A percentile compares a stretch with the other conserved stretches of the same genome.
Evolutionary conservation across 2,888 invertebrate genomes (phyloP).

Genomic region (Euproctis similis): DNA sequence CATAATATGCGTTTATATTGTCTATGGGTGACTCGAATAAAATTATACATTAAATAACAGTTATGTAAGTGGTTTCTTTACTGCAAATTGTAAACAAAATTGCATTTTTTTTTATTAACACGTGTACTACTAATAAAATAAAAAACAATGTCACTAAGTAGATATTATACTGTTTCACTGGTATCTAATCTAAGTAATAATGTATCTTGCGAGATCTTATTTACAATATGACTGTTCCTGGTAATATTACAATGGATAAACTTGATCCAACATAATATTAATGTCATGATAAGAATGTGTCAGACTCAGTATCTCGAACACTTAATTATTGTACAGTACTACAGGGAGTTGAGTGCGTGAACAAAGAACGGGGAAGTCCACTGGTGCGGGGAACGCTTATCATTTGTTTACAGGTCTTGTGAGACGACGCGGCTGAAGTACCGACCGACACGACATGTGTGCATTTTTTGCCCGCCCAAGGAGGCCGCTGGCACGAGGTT

Average conservation of each 20-base stretch:
- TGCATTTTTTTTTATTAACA: too few relatives aligned
- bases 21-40: too few relatives aligned
- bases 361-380: conserved; percentile 45
- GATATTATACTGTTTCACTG: too few relatives aligned
- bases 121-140: too few relatives aligned
- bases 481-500: conserved; percentile 76
- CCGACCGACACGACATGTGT: conserved; percentile 61
- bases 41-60: too few relatives aligned
- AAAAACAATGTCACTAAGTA: too few relatives aligned
- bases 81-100: too few relatives aligned
- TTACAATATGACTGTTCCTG: background rate
- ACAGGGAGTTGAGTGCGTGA: conserved; percentile 41
- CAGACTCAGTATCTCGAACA: too few relatives aligned
- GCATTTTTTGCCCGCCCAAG: conserved; percentile 76
- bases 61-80: too few relatives aligned
- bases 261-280: conserved; percentile 22
- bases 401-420: conserved; percentile 51
- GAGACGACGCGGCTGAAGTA: conserved; percentile 40
- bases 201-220: background rate
- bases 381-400: conserved; percentile 36
- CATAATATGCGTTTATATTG: background rate
- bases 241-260: conserved; percentile 23
- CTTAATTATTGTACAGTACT: conserved; percentile 38
- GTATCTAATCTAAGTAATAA: too few relatives aligned
- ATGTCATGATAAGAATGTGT: conserved; percentile 36